phyloP scores from a whole-genome alignment of 2,113 vertebrate species.

The Myocastor coypus region DNA sequence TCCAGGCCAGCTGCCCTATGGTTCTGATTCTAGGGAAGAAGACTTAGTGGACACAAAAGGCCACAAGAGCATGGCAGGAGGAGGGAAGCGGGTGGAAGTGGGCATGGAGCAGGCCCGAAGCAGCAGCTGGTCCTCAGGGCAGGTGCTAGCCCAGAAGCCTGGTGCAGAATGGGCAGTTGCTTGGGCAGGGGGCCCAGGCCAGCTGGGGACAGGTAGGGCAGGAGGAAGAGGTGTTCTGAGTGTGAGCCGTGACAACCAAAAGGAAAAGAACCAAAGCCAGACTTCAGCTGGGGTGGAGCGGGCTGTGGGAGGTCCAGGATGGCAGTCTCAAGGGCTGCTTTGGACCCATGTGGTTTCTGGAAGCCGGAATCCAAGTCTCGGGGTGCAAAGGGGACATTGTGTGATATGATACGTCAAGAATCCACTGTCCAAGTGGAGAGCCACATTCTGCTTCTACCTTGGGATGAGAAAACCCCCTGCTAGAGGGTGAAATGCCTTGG shows the following conservation, averaged over 20 bases:
- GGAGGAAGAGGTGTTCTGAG: rapidly evolving
- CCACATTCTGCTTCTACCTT: background rate
- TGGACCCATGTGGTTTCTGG: background rate
- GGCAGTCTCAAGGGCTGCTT: rapidly evolving
- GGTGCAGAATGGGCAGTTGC: background rate
- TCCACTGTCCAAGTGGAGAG: background rate
- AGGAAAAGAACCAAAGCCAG: background rate
- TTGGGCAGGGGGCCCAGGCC: background rate
- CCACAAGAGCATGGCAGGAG: background rate
- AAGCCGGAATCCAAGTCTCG: background rate
- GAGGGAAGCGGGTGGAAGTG: background rate
- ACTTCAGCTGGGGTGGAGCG: rapidly evolving
- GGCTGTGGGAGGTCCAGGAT: background rate
- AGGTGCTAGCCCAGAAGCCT: background rate
- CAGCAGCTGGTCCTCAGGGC: background rate
- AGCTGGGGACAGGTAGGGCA: background rate
- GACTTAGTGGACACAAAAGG: constrained; percentile 9
- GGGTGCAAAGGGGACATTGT: background rate
- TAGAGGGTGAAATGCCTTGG: rapidly evolving
- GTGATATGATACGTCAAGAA: no score
- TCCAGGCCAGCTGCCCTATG: background rate
- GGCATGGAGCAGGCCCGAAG: background rate
- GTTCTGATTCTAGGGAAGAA: constrained; percentile 9
- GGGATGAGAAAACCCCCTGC: background rate
- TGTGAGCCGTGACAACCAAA: background rate